phyloP scores from a whole-genome alignment of 1,140 invertebrate genomes.

The Helicoverpa armigera region DNA sequence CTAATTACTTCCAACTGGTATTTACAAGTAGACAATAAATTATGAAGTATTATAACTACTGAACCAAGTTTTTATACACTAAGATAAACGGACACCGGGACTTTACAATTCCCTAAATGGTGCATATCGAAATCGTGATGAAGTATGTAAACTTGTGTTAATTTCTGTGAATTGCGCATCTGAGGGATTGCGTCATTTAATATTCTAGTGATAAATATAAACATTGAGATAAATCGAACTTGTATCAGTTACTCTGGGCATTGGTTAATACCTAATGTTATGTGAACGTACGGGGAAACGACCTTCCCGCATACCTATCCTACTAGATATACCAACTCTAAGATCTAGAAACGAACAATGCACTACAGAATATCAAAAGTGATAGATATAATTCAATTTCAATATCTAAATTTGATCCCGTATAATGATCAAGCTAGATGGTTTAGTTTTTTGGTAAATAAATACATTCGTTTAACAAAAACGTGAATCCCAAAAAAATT shows the following conservation, averaged over 20 bases:
- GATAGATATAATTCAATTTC: no score
- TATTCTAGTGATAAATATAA: slow-evolving; percentile 2
- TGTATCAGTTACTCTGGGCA: neutral
- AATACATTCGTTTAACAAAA: no score
- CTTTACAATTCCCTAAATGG: slow-evolving; percentile 20
- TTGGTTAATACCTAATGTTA: neutral
- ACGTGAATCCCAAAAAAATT: no score
- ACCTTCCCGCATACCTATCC: no score
- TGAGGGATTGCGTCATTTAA: slow-evolving; percentile 15
- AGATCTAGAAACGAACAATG: no score
- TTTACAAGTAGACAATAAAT: neutral
- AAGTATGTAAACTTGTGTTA: neutral
- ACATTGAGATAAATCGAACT: slow-evolving; percentile 11
- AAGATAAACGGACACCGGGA: slow-evolving; percentile 19
- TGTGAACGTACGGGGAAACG: no score
- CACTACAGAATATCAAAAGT: no score
- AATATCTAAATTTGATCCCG: no score
- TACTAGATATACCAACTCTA: no score
- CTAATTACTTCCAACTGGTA: neutral
- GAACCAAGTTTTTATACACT: slow-evolving; percentile 54
- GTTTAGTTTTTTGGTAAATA: no score
- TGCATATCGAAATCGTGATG: slow-evolving; percentile 9
- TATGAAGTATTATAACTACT: slow-evolving; percentile 42
- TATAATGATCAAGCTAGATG: no score
- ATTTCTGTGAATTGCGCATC: slow-evolving; percentile 27